Percentiles rank a stretch among this genome's conserved stretches.
Evolutionary conservation across 2,113 vertebrate genomes (phyloP).

Genomic region (Acanthochromis polyacanthus): DNA sequence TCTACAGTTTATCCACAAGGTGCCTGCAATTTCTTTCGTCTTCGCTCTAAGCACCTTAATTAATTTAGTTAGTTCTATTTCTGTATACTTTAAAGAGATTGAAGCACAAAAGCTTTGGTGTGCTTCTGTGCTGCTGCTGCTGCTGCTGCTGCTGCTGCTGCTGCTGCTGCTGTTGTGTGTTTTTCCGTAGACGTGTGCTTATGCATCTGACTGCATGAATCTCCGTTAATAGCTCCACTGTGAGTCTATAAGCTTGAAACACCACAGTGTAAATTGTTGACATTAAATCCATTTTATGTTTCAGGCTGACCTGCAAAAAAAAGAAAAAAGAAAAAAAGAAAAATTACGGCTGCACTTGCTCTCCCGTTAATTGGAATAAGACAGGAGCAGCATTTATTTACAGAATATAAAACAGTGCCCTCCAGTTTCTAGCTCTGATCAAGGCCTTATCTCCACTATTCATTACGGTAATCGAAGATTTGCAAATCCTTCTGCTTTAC

Average conservation of each 20-base stretch:
- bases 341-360: slow-evolving; percentile 64
- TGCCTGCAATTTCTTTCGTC: not conserved
- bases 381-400: slow-evolving; percentile 65
- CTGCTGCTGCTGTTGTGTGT: slow-evolving; percentile 5
- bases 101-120: not conserved
- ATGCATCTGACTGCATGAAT: slow-evolving; percentile 45
- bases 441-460: slow-evolving; percentile 44
- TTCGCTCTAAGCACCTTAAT: not conserved
- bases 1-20: not conserved
- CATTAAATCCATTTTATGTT: slow-evolving; percentile 77
- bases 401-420: slow-evolving; percentile 44
- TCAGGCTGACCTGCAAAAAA: slow-evolving; percentile 63
- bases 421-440: slow-evolving; percentile 34
- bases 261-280: slow-evolving; percentile 66
- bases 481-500: slow-evolving; percentile 45
- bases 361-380: slow-evolving; percentile 74
- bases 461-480: slow-evolving; percentile 62
- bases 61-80: not conserved
- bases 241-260: slow-evolving; percentile 68
- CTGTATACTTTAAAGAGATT: not conserved
- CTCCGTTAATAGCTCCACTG: slow-evolving; percentile 58
- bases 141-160: not conserved
- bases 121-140: not conserved
- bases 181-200: slow-evolving; percentile 11
- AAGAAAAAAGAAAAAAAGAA: too few species aligned